A percentile compares a stretch with the other conserved stretches of the same genome.
phyloP scores from a whole-genome alignment of 2,113 vertebrate species.

The Tragelaphus strepsiceros region DNA sequence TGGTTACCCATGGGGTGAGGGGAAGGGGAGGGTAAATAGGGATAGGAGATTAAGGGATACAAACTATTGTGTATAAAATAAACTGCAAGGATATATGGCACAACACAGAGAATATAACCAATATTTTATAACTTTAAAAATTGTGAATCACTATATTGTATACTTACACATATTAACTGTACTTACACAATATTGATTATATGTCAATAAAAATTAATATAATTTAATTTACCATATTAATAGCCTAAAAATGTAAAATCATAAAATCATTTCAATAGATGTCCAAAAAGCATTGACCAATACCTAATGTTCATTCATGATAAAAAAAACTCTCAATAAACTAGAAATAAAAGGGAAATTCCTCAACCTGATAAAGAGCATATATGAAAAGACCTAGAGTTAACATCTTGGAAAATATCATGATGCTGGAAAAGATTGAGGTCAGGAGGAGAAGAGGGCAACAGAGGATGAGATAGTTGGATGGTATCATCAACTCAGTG shows the following conservation, averaged over 20 bases:
- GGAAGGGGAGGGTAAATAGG: neutral
- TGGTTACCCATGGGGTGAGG: neutral
- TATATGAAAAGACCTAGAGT: neutral
- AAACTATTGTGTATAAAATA: neutral
- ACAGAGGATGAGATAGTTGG: neutral
- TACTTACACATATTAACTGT: neutral
- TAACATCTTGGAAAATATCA: neutral
- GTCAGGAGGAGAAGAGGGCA: neutral
- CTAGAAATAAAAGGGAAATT: neutral
- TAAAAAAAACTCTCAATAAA: conserved; percentile 5
- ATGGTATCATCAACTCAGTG: neutral
- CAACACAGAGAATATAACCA: neutral
- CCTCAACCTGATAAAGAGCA: neutral
- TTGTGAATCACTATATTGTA: neutral
- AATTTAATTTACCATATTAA: neutral
- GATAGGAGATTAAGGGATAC: neutral
- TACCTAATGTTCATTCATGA: neutral
- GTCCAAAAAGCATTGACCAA: neutral
- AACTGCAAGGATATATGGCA: neutral
- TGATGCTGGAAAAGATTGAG: neutral
- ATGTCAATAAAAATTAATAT: neutral
- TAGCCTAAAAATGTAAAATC: neutral
- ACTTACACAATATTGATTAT: neutral
- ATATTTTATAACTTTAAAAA: neutral
- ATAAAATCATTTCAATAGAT: neutral